Conservation (phyloP, 92 coral and sea anemone species). For the Nematostella vectensis region DNA sequence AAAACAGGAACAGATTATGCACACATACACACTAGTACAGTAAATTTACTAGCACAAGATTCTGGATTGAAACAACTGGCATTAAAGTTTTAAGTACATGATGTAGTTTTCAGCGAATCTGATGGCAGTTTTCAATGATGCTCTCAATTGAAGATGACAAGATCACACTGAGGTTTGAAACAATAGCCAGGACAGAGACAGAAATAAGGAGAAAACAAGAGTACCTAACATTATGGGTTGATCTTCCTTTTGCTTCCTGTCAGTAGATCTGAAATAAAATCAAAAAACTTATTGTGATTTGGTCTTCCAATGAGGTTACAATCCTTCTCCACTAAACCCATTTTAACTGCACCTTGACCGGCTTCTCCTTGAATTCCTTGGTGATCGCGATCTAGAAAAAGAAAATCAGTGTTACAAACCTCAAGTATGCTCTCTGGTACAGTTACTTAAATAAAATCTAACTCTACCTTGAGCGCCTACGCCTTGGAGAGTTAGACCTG, state of each 20-base stretch:
- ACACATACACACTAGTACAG: not conserved
- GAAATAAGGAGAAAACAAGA: too few species aligned
- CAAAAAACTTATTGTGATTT: too few species aligned
- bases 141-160: too few species aligned
- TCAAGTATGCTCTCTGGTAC: not conserved
- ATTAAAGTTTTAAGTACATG: too few species aligned
- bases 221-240: too few species aligned
- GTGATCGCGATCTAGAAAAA: constrained; percentile 52
- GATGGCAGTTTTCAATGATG: too few species aligned
- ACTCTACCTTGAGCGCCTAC: constrained; percentile 57
- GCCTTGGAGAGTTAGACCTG: constrained; percentile 47
- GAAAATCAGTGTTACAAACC: too few species aligned
- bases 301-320: not conserved
- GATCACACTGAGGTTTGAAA: too few species aligned
- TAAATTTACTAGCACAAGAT: not conserved
- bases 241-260: not conserved
- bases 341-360: constrained; percentile 31
- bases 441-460: not conserved
- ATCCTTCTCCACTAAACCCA: not conserved
- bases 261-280: not conserved
- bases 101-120: too few species aligned
- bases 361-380: constrained; percentile 57
- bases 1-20: not conserved
- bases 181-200: too few species aligned
- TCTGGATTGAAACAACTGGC: not conserved